Base-by-base conservation (phyloP, 2,888 invertebrate genomes). In the Cepaea hortensis region DNA sequence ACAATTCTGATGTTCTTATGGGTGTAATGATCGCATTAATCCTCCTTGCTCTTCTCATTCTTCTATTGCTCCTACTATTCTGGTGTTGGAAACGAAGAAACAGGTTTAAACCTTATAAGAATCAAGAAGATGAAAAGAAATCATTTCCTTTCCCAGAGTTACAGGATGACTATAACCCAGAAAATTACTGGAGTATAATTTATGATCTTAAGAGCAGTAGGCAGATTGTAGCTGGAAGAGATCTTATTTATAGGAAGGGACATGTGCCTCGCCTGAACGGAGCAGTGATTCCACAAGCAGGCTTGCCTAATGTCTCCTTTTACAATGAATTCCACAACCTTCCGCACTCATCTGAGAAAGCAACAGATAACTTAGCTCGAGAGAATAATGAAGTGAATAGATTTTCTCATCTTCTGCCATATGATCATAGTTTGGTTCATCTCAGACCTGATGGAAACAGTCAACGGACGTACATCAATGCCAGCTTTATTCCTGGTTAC, bases 401-500 rank as follows among this genome's bases (percentile, higher is more conserved):
- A 11, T 94, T 94, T 82, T 91, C 91, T 13, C 93, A 94, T 80
- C 89, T 94, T 3, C 88, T 94, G n/a, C 92, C 94, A 0, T 94
- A 94, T 87, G 94, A 94, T 85, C 93, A 93, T 86, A 92, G 91
- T 65, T 87, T 93, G 6, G 93, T 94, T 1, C 87, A 91, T 11
- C 88, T 94, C 11, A 86, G 87, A 7, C 88, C 90, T 7, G 91
- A 91, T 80, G 88, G 84, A 4, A 90, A 90, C 77, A 90, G 90
- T 9, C 84, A 88, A 23, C 86, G 90, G 20, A 91, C 92, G 81
- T 94, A 94, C 87, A 93, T 94, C 84, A 94, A 94, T 87, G 94
- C 94, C 70, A 89, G 83, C 81, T 91, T 89, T 81, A 88, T 92
- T 9, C 89, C 92, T 62, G 95, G 95, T 18, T 95, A 95, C 92